Conservation (phyloP, 2,888 invertebrate genomes). For the Teleogryllus oceanicus region DNA sequence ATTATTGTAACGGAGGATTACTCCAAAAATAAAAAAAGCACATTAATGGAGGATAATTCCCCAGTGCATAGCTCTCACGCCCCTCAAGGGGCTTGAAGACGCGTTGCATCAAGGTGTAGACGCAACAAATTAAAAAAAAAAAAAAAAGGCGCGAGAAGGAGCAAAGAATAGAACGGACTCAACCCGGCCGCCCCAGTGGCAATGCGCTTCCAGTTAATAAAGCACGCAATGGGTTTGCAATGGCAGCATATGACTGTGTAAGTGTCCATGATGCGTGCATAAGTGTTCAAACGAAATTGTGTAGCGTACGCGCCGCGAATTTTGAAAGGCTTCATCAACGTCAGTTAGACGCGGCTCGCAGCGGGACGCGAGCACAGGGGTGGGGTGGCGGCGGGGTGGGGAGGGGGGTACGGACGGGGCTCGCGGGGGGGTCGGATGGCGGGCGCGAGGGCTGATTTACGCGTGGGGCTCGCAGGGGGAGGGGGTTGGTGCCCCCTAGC, state of each 20-base stretch:
- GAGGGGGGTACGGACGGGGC: not conserved
- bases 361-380: not conserved
- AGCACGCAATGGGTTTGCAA: not conserved
- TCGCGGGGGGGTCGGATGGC: not conserved
- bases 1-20: no score
- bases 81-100: no score
- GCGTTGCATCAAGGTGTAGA: no score
- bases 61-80: no score
- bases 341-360: not conserved
- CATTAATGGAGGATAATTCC: no score
- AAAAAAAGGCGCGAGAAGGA: no score
- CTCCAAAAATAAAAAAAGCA: no score
- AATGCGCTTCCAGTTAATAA: conserved; percentile 10
- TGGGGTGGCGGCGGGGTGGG: not conserved
- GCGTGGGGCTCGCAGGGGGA: no score
- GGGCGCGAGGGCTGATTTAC: no score
- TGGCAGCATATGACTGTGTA: conserved; percentile 9
- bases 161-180: not conserved
- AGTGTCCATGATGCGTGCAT: conserved; percentile 9
- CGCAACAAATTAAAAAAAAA: no score
- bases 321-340: conserved; percentile 5
- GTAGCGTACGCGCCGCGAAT: not conserved
- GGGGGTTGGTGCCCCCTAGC: no score
- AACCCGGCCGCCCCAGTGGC: not conserved
- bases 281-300: conserved; percentile 7